Percentiles rank a stretch among this genome's conserved stretches.
Evolutionary conservation across 2,888 invertebrate species (phyloP).

Genomic region (Microchrysa polita): DNA sequence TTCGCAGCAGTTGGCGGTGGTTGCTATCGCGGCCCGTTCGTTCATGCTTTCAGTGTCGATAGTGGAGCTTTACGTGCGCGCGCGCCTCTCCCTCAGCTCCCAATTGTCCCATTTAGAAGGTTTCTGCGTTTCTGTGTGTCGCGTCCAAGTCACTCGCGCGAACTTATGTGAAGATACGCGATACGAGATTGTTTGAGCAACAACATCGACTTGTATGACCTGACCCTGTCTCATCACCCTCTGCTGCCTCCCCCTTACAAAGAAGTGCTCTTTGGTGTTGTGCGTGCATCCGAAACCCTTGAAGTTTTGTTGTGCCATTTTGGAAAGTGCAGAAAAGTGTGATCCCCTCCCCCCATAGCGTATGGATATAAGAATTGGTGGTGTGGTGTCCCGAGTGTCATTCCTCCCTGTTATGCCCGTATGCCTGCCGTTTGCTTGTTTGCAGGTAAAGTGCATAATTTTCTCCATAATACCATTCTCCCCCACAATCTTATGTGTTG

Average conservation of each 20-base stretch:
- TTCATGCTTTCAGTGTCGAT: slow-evolving; percentile 27
- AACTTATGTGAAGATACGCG: neutral
- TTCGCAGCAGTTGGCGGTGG: too few species aligned
- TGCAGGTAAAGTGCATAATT: slow-evolving; percentile 21
- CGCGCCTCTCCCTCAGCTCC: neutral
- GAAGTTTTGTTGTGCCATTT: slow-evolving; percentile 25
- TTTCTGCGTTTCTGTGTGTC: neutral
- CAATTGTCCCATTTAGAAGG: too few species aligned
- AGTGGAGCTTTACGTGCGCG: slow-evolving; percentile 23
- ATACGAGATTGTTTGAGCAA: too few species aligned
- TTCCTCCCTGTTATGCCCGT: slow-evolving; percentile 32
- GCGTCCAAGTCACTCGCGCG: slow-evolving; percentile 19
- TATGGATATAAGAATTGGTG: neutral
- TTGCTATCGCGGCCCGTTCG: slow-evolving; percentile 1
- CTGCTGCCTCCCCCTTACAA: too few species aligned
- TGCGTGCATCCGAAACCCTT: neutral
- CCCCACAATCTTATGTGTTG: neutral
- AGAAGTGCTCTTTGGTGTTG: slow-evolving; percentile 3
- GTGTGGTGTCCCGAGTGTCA: neutral
- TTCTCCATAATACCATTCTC: neutral
- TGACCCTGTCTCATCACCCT: neutral
- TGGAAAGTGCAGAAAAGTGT: slow-evolving; percentile 2
- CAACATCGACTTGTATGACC: neutral
- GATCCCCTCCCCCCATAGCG: neutral
- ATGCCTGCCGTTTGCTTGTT: neutral